A percentile compares a stretch with the other conserved stretches of the same genome.
Evolutionary conservation across 2,113 vertebrate genomes (phyloP).

Genomic region (Planiliza haematocheilus): DNA sequence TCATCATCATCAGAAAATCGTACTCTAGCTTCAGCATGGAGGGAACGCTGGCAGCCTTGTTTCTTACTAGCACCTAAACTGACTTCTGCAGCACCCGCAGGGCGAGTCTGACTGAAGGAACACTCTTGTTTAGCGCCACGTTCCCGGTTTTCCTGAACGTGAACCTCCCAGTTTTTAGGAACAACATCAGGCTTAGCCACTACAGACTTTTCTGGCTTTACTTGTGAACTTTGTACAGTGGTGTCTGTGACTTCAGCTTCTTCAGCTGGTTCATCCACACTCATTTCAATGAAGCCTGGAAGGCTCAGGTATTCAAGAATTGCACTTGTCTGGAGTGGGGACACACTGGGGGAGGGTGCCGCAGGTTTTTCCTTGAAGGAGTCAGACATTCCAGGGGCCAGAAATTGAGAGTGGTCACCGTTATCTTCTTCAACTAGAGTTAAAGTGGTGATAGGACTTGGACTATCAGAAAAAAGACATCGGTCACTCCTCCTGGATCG

Average conservation of each 20-base stretch:
- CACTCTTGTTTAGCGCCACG: slow-evolving; percentile 21
- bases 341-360: slow-evolving; percentile 68
- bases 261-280: slow-evolving; percentile 83
- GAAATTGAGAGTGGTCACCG: slow-evolving; percentile 80
- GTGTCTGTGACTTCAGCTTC: slow-evolving; percentile 58
- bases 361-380: slow-evolving; percentile 72
- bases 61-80: slow-evolving; percentile 28
- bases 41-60: slow-evolving; percentile 29
- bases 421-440: slow-evolving; percentile 81
- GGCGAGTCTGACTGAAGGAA: slow-evolving; percentile 26
- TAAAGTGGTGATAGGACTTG: slow-evolving; percentile 76
- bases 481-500: slow-evolving; percentile 83
- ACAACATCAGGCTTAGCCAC: slow-evolving; percentile 78
- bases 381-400: slow-evolving; percentile 74
- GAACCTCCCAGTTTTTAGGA: slow-evolving; percentile 79
- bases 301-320: slow-evolving; percentile 86
- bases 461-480: slow-evolving; percentile 77
- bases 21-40: slow-evolving; percentile 49
- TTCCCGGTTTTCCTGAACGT: slow-evolving; percentile 60
- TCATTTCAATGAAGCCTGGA: slow-evolving; percentile 87
- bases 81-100: slow-evolving; percentile 10
- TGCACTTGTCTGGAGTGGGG: slow-evolving; percentile 82
- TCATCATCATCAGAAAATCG: slow-evolving; percentile 63
- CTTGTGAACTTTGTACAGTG: slow-evolving; percentile 40
- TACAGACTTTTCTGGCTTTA: slow-evolving; percentile 35